Evolutionary conservation across 2,797 vertebrate species (phyloP), one percentile per base, ranked within the genome.

Genomic region (Myoxocephalus aenaeus): DNA sequence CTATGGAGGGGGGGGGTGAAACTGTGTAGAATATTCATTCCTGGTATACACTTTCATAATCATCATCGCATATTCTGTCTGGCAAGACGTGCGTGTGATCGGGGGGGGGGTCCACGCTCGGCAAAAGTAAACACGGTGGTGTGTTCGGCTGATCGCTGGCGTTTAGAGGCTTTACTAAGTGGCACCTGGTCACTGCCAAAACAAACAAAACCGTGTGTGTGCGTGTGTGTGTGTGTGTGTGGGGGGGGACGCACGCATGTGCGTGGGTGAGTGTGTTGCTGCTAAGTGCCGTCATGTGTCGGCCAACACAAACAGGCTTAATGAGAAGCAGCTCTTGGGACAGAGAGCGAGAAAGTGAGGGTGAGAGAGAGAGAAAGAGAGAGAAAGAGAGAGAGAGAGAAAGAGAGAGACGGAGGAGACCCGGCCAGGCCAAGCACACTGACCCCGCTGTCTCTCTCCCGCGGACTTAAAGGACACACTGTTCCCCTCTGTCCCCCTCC

Each of bases 271-370:
- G 87, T 44, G 82, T 83, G 87, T 87, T 89, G 81, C 91, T 89
- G 90, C 90, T 94, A 94, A 95, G 95, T 95, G 92, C 90, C 93
- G 92, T 90, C 82, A 84, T 86, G 86, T 82, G 73, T 62, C 79
- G 64, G 95, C 95, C 94, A 96, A 96, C 92, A 93, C 92, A 95
- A 95, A 95, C 92, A 96, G 73, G 58, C 81, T 86, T 95, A 95
- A 95, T 95, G 94, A 95, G 93, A 93, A 94, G 91, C 93, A 96
- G 94, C 93, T 94, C 84, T 91, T 86, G 93, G 90, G 87, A 92
- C 73, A 86, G 87, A 75, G 73, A 84, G 75, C 0, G 86, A 82
- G 84, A 87, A 63, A 80, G 82, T 2, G 18, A 46, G 42, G 7
- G 20, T 29, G 86, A 82, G 70, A 79, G 82, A 6, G 22, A 34